Evolutionary conservation across 2,113 vertebrate species (phyloP).

Genomic region (Sebastes schlegelii): DNA sequence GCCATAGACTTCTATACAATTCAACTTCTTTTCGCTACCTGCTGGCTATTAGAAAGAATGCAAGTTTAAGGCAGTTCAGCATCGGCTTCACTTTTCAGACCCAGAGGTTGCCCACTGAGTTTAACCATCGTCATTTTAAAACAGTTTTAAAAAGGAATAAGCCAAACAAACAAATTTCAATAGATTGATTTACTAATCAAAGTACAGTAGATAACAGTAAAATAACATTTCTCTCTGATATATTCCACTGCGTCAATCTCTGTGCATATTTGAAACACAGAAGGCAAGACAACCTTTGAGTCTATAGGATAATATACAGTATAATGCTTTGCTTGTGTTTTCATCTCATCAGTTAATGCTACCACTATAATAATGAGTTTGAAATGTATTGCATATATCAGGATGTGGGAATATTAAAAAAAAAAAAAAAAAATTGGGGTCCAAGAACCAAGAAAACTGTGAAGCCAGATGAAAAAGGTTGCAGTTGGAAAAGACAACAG

Average conservation of each 20-base stretch:
- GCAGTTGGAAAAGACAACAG: constrained; percentile 51
- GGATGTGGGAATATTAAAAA: not conserved
- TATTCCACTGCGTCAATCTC: not conserved
- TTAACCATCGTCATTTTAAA: not conserved
- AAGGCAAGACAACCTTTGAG: not conserved
- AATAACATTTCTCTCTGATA: not conserved
- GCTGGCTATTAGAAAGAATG: too few species aligned
- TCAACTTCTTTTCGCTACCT: too few species aligned
- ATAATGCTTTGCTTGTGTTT: constrained; percentile 4
- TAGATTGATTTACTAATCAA: not conserved
- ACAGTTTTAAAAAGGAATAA: not conserved
- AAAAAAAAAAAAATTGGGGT: not conserved
- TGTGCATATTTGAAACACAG: constrained; percentile 11
- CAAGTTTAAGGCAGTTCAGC: too few species aligned
- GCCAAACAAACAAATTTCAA: not conserved
- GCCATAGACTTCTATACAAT: too few species aligned
- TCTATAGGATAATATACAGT: not conserved
- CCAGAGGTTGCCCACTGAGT: not conserved
- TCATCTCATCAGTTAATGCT: constrained; percentile 1
- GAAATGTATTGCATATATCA: not conserved
- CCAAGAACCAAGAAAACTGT: constrained; percentile 29
- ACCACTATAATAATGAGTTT: not conserved
- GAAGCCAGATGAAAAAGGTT: constrained; percentile 46
- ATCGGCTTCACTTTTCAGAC: too few species aligned
- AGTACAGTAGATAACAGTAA: not conserved